These are phyloP conservation scores for Numida meleagris DNA, from an alignment of 2,113 vertebrate species.

Conservation along the genomic window DNA sequence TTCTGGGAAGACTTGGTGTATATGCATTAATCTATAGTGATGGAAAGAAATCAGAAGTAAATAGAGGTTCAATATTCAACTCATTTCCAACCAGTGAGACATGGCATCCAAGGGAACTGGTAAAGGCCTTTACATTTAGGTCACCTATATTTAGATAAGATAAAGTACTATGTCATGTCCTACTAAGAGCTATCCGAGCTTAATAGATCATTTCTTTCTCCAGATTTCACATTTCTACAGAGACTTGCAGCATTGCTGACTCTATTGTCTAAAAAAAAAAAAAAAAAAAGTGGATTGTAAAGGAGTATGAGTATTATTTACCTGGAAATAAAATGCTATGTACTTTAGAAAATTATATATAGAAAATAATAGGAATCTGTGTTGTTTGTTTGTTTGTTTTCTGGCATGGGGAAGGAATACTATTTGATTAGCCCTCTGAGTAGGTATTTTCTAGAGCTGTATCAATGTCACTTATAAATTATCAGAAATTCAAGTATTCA, in stretches of 20 bases:
- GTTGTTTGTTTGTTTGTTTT: background rate
- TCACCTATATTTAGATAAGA: constrained; percentile 51
- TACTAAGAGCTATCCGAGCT: background rate
- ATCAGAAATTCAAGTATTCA: background rate
- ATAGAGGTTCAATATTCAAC: background rate
- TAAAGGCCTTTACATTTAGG: constrained; percentile 25
- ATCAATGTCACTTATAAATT: background rate
- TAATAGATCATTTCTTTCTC: constrained; percentile 10
- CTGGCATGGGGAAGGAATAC: background rate
- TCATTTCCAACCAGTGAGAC: background rate
- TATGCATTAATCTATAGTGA: background rate
- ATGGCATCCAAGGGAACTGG: background rate
- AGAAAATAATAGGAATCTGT: background rate
- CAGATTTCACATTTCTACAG: background rate
- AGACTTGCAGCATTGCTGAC: background rate
- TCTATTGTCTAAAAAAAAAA: background rate
- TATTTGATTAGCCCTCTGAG: background rate
- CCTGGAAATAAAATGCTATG: background rate
- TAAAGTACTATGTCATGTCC: background rate
- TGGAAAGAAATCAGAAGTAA: background rate
- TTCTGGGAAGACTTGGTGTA: background rate
- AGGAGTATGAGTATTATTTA: background rate
- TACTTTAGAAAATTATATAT: background rate
- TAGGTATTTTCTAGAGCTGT: accelerated
- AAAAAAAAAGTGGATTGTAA: background rate